A percentile compares a stretch with the other conserved stretches of the same genome.
These are phyloP conservation scores for Meteorus cinctellus DNA, from an alignment of 2,888 invertebrate species.

Conservation along the genomic window DNA sequence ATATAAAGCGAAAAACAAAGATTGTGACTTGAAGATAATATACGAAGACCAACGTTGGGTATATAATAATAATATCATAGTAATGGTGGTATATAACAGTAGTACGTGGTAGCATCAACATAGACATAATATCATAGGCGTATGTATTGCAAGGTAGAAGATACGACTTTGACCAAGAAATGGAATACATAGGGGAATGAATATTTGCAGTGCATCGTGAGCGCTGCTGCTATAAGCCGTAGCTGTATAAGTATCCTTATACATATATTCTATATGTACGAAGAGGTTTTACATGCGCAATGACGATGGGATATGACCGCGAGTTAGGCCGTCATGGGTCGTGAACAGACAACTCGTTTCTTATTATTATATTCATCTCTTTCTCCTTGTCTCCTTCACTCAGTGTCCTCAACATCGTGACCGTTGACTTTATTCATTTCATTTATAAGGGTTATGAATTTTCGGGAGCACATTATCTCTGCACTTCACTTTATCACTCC, in stretches of 20 bases:
- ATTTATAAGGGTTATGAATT: slow-evolving; percentile 50
- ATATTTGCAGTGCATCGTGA: slow-evolving; percentile 18
- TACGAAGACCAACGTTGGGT: slow-evolving; percentile 46
- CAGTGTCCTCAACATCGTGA: slow-evolving; percentile 40
- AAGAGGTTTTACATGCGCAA: neutral
- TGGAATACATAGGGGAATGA: slow-evolving; percentile 27
- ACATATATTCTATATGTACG: neutral
- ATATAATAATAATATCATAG: slow-evolving; percentile 64
- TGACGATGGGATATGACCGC: slow-evolving; percentile 27
- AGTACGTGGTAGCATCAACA: slow-evolving; percentile 54
- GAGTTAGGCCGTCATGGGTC: slow-evolving; percentile 59
- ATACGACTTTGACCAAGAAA: neutral
- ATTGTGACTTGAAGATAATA: slow-evolving; percentile 57
- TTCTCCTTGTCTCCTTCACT: slow-evolving; percentile 45
- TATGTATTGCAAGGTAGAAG: slow-evolving; percentile 11
- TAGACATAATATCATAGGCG: slow-evolving; percentile 8
- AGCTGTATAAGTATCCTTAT: neutral
- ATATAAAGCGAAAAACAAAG: slow-evolving; percentile 55
- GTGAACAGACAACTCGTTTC: slow-evolving; percentile 47
- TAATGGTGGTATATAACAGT: slow-evolving; percentile 61
- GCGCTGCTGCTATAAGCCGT: neutral
- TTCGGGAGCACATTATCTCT: slow-evolving; percentile 4
- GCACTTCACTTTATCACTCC: slow-evolving; percentile 34
- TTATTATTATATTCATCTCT: slow-evolving; percentile 15
- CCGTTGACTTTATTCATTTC: slow-evolving; percentile 43